Evolutionary conservation across 2,888 invertebrate genomes (phyloP).

Genomic region (Sarcophaga rosellei): DNA sequence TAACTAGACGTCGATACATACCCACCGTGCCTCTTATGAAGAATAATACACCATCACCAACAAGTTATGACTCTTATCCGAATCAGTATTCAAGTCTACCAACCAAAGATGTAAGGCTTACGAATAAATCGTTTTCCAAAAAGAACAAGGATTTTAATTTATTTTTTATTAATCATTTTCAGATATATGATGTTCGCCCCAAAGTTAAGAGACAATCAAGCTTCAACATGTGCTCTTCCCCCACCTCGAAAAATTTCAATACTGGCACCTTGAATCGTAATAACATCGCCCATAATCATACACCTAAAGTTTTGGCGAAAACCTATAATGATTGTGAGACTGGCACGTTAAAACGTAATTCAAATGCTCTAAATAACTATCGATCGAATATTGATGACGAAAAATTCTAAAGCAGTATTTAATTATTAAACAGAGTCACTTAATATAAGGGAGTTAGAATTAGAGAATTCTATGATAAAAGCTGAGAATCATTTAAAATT

Average conservation of each 20-base stretch:
- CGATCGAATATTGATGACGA: slow-evolving; percentile 80
- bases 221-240: slow-evolving; percentile 83
- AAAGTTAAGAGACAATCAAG: slow-evolving; percentile 86
- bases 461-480: too few species aligned
- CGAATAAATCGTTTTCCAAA: not conserved
- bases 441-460: slow-evolving; percentile 27
- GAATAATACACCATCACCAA: slow-evolving; percentile 85
- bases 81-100: slow-evolving; percentile 93
- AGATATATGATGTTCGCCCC: slow-evolving; percentile 81
- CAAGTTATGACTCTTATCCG: slow-evolving; percentile 91
- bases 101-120: slow-evolving; percentile 86
- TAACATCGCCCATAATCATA: slow-evolving; percentile 85
- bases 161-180: slow-evolving; percentile 63
- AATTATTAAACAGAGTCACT: slow-evolving; percentile 28
- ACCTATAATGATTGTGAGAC: slow-evolving; percentile 89
- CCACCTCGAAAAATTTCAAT: slow-evolving; percentile 74
- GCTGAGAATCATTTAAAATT: too few species aligned
- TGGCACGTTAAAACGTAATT: slow-evolving; percentile 89
- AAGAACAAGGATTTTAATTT: not conserved
- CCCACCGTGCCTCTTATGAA: slow-evolving; percentile 77
- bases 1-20: slow-evolving; percentile 82
- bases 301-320: slow-evolving; percentile 87
- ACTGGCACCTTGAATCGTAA: slow-evolving; percentile 83
- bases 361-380: slow-evolving; percentile 86
- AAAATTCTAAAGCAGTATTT: slow-evolving; percentile 73